Base-by-base conservation (phyloP, 1,140 invertebrate genomes). In the Planococcus citri region DNA sequence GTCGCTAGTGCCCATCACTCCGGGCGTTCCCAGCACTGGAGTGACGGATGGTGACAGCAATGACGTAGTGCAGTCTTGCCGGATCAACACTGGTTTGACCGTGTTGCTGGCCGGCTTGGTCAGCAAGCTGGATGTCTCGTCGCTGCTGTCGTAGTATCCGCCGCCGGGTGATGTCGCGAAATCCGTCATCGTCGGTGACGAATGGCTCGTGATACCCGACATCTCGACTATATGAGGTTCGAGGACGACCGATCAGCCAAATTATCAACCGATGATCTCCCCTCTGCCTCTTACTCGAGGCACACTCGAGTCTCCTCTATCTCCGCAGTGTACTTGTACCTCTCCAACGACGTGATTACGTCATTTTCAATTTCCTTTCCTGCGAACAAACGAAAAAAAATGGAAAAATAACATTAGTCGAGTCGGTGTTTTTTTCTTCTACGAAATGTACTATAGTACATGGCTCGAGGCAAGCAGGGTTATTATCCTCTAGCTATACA, bases 1-100 rank as follows among this genome's bases (percentile, higher is more conserved):
- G 78, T 91, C 88, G 73, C 88, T 90, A 37, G 87, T 87, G 1
- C 87, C 87, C 74, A 87, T 82, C 38, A 72, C 51, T 33, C 81
- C 80, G 27, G 83, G 83, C 20, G 87, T 87, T 22, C 88, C 89
- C 67, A 91, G 80, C 75, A 90, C 87, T 24, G 88, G 86, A 73
- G 83, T 80, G 70, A 82, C 81, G 74, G 88, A 88, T 9, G 87
- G 86, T 68, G 73, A 75, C 12, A 74, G 80, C 73, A 87, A 81
- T 74, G 85, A 85, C 58, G 87, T 87, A 10, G 89, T 89, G 71
- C 89, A 88, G 79, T 91, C 89, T 79, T 92, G 90, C 70, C 90
- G 83, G 80, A 88, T 90, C 70, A 92, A 80, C 27, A 91, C 87
- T 51, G 89, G 90, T 77, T 91, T 91, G 61, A 76, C 78, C 72